Conservation (phyloP, 1,140 invertebrate species). For the Caenorhabditis inopinata region DNA sequence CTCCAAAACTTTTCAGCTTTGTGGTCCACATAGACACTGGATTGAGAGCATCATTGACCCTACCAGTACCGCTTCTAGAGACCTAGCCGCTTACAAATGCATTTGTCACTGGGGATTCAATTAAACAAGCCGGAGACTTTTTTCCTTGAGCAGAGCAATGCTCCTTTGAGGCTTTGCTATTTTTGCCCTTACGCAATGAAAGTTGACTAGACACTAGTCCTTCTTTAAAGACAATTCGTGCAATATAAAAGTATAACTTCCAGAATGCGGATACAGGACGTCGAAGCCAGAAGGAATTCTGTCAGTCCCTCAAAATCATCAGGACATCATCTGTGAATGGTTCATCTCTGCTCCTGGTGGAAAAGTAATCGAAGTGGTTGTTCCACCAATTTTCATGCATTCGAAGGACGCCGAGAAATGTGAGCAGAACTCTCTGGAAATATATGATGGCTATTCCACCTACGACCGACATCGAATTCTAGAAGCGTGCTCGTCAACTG, state of each 20-base stretch:
- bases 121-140: constrained; percentile 24
- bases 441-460: constrained; percentile 35
- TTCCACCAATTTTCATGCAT: constrained; percentile 48
- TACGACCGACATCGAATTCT: constrained; percentile 31
- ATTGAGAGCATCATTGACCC: constrained; percentile 39
- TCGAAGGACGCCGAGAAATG: neutral
- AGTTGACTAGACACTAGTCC: too few species aligned
- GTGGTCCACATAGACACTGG: constrained; percentile 64
- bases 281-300: constrained; percentile 10
- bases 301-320: constrained; percentile 16
- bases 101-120: constrained; percentile 61
- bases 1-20: constrained; percentile 47
- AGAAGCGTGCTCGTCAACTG: neutral
- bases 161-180: too few species aligned
- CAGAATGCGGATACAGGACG: constrained; percentile 29
- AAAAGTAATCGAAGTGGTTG: constrained; percentile 63
- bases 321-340: constrained; percentile 49
- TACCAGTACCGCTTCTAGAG: neutral
- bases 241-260: neutral
- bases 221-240: too few species aligned
- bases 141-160: too few species aligned
- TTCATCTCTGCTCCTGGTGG: constrained; percentile 66
- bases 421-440: constrained; percentile 57
- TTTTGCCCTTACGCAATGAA: too few species aligned
- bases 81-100: constrained; percentile 53